Evolutionary conservation across 2,888 invertebrate species (phyloP), one percentile per base, ranked within the genome.

Genomic region (Quadriops clusia): DNA sequence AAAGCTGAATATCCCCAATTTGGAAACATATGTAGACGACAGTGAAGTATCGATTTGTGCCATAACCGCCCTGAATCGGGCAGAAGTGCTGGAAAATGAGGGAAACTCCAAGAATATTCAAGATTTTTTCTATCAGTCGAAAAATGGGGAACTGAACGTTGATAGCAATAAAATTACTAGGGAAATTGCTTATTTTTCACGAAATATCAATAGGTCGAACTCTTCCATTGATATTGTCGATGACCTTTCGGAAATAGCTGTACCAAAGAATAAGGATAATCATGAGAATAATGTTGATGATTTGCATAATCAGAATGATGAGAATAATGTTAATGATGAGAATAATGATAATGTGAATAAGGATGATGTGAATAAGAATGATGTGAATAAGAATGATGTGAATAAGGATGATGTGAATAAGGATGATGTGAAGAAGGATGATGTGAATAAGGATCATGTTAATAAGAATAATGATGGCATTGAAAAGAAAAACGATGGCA

Each of bases 1-100:
- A 24, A 48, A 52, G 28, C 32, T 58, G 20, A 46, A 49, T 34
- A 32, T 54, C 9, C 55, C 53, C 3, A 47, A 51, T 39, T 37
- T 60, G 16, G 55, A 57, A 12, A n/a, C n/a, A n/a, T 8, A 30
- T 2, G 7, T 13, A 13, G 26, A 21, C 17, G 16, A 23, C 10
- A 34, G 36, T 16, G 13, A 31, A 4, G 13, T 32, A 3, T 12
- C 20, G n/a, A 13, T 32, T 10, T 43, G 40, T 16, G 22, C 33
- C 4, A 38, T 41, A 15, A 34, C 32, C 12, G 28, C 11, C 23
- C 20, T 7, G 23, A 23, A 23, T 11, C 23, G 13, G 23, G 7
- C 5, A 8, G 7, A 23, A 16, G 18, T 16, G 7, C 2, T 14
- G 5, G 12, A 9, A 15, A 12, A 16, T 22, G 17, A 9, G 20